Evolutionary conservation across 37 sponge, comb jelly and placozoan genomes (phyloP).

Genomic region (Mnemiopsis leidyi): DNA sequence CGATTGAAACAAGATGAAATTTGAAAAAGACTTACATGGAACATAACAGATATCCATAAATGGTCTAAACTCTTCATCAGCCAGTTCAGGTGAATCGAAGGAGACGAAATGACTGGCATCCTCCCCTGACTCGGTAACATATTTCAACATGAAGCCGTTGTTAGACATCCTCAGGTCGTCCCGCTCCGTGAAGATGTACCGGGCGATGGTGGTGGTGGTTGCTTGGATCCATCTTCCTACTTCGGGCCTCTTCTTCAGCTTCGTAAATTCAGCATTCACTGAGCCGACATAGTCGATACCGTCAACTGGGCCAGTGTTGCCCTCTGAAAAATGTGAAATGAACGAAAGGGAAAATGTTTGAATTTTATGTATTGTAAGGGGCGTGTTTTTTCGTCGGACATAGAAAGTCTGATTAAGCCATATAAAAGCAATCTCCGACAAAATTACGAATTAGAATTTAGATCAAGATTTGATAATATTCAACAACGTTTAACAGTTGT

Average conservation of each 20-base stretch:
- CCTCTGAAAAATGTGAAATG: not conserved
- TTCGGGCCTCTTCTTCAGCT: conserved; percentile 31
- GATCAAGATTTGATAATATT: too few relatives aligned
- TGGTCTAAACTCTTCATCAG: conserved; percentile 2
- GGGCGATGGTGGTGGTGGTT: conserved; percentile 13
- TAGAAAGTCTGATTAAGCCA: too few relatives aligned
- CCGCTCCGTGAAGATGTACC: conserved; percentile 38
- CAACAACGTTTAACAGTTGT: too few relatives aligned
- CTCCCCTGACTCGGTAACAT: conserved; percentile 2
- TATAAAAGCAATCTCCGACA: too few relatives aligned
- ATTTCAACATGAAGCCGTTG: conserved; percentile 45
- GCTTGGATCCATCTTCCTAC: conserved; percentile 18
- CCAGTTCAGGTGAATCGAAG: conserved; percentile 22
- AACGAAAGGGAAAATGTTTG: too few relatives aligned
- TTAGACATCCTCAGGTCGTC: not conserved
- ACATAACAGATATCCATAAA: conserved; percentile 60
- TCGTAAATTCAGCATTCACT: not conserved
- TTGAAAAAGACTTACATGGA: not conserved
- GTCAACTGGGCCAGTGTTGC: not conserved
- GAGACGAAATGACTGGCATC: conserved; percentile 20
- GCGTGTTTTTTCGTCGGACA: too few relatives aligned
- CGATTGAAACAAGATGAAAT: too few relatives aligned
- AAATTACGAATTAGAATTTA: too few relatives aligned
- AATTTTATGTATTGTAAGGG: too few relatives aligned
- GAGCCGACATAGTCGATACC: not conserved